Evolutionary conservation across 2,113 vertebrate genomes (phyloP).

Genomic region (Stegastes partitus): DNA sequence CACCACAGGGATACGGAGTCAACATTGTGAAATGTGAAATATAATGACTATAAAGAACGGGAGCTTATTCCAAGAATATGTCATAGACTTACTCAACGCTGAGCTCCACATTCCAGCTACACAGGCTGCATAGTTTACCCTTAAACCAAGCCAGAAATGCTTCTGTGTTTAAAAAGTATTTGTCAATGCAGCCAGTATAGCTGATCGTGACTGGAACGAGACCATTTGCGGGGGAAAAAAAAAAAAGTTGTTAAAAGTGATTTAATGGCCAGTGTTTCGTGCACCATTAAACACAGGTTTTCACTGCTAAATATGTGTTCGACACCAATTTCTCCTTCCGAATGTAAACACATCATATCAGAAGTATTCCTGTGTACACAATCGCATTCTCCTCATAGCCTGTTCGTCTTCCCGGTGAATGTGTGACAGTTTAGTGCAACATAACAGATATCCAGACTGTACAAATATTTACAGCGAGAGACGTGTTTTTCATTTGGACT

Average conservation of each 20-base stretch:
- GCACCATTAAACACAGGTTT: conserved; percentile 30
- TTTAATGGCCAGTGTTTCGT: conserved; percentile 30
- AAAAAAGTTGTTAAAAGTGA: conserved; percentile 4
- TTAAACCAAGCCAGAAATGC: conserved; percentile 42
- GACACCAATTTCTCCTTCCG: conserved; percentile 39
- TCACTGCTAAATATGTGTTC: conserved; percentile 34
- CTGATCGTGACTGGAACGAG: conserved; percentile 9
- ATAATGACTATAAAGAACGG: conserved; percentile 57
- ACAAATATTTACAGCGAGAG: conserved; percentile 21
- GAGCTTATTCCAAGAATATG: conserved; percentile 65
- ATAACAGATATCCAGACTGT: conserved; percentile 4
- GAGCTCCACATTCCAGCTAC: conserved; percentile 50
- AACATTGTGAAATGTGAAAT: conserved; percentile 67
- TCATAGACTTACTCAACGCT: conserved; percentile 46
- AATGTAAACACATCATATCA: conserved; percentile 63
- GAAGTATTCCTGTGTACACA: conserved; percentile 42
- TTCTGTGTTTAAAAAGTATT: conserved; percentile 44
- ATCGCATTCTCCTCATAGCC: background rate
- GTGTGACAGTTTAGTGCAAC: background rate
- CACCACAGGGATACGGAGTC: conserved; percentile 53
- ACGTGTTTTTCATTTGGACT: background rate
- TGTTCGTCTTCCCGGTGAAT: background rate
- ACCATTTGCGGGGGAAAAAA: conserved; percentile 10
- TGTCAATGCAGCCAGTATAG: background rate
- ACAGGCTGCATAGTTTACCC: conserved; percentile 41